Conservation (phyloP, 2,888 invertebrate genomes). For the Hirtodrosophila confusa region DNA sequence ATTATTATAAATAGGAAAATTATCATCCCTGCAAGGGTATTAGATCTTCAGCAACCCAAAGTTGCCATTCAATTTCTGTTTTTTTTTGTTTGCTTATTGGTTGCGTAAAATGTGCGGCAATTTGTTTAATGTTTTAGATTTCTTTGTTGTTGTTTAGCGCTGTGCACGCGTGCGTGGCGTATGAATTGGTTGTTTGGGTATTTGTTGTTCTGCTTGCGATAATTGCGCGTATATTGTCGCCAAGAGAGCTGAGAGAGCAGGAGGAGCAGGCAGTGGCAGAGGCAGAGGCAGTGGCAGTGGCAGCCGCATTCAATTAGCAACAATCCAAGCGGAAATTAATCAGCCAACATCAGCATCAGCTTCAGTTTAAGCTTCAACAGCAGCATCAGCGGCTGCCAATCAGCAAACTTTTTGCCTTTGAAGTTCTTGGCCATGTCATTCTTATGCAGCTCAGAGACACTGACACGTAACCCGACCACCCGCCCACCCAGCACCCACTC, state of each 20-base stretch:
- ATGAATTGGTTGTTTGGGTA: constrained; percentile 36
- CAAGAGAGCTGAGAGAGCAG: background rate
- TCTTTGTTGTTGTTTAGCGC: constrained; percentile 18
- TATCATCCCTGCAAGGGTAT: too few species aligned
- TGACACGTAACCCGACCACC: constrained; percentile 19
- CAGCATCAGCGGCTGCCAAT: constrained; percentile 51
- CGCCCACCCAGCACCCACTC: constrained; percentile 1
- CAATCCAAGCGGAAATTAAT: constrained; percentile 57
- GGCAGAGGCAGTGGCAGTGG: background rate
- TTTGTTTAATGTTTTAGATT: constrained; percentile 49
- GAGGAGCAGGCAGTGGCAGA: background rate
- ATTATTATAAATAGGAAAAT: too few species aligned
- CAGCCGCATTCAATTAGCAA: constrained; percentile 48
- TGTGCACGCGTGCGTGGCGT: constrained; percentile 43
- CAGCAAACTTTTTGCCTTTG: constrained; percentile 56
- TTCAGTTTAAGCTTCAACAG: constrained; percentile 25
- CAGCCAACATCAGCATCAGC: constrained; percentile 35
- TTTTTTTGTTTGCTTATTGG: constrained; percentile 8
- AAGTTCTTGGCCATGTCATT: constrained; percentile 57
- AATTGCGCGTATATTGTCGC: constrained; percentile 43
- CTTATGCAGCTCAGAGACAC: constrained; percentile 35
- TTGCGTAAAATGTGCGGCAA: constrained; percentile 54
- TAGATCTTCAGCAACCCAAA: too few species aligned
- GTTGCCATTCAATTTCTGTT: too few species aligned
- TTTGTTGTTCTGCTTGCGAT: constrained; percentile 33